These are phyloP conservation scores for Enteromius treurensis DNA, from an alignment of 2,797 vertebrate species.

Conservation along the genomic window DNA sequence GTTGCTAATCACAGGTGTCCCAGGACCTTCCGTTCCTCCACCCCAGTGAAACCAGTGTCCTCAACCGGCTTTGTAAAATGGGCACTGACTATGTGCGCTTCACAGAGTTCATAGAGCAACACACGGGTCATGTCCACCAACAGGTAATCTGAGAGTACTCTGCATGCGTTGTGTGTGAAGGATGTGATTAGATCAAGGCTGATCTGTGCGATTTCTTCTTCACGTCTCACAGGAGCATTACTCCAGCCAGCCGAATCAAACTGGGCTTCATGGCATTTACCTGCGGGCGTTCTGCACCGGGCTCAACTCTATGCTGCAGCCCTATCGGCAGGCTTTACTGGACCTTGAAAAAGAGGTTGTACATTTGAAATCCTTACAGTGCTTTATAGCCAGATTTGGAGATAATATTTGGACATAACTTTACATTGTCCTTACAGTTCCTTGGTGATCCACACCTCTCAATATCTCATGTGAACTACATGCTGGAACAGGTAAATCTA, in stretches of 20 bases:
- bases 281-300: slow-evolving; percentile 96
- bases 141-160: slow-evolving; percentile 69
- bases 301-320: slow-evolving; percentile 92
- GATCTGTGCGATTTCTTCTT: not conserved
- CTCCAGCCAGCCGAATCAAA: slow-evolving; percentile 82
- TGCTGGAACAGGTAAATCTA: slow-evolving; percentile 89
- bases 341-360: slow-evolving; percentile 96
- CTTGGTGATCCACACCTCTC: slow-evolving; percentile 95
- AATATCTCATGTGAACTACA: slow-evolving; percentile 95
- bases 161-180: not conserved
- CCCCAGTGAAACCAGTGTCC: slow-evolving; percentile 91
- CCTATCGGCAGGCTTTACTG: slow-evolving; percentile 93
- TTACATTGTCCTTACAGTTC: slow-evolving; percentile 81
- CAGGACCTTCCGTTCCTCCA: slow-evolving; percentile 96
- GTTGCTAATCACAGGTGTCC: slow-evolving; percentile 80
- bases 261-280: slow-evolving; percentile 92
- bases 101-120: slow-evolving; percentile 93
- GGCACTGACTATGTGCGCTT: slow-evolving; percentile 96
- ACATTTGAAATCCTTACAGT: not conserved
- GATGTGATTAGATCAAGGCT: not conserved
- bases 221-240: slow-evolving; percentile 85
- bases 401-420: not conserved
- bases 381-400: not conserved
- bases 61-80: slow-evolving; percentile 91
- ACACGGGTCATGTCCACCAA: slow-evolving; percentile 87